These are phyloP conservation scores for Myrmecobius fasciatus DNA, from an alignment of 2,113 vertebrate species.

Conservation along the genomic window DNA sequence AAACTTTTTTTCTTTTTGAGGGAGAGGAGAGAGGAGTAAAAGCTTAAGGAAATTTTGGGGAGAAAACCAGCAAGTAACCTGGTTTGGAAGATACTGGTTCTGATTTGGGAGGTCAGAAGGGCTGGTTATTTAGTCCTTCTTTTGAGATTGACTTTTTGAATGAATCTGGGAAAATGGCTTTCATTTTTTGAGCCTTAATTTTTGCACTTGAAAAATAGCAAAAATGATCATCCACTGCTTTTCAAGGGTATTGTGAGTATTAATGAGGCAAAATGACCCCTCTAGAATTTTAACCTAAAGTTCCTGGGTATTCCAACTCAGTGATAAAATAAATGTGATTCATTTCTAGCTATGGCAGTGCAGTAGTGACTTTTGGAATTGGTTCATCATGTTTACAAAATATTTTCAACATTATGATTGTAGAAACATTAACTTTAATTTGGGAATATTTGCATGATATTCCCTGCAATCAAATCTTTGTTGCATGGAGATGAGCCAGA, in stretches of 20 bases:
- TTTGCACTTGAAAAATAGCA: slow-evolving; percentile 69
- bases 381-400: slow-evolving; percentile 34
- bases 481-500: not conserved
- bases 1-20: not conserved
- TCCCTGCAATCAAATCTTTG: slow-evolving; percentile 13
- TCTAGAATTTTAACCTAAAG: slow-evolving; percentile 49
- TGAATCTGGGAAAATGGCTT: slow-evolving; percentile 48
- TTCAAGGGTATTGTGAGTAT: slow-evolving; percentile 37
- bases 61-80: not conserved
- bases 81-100: slow-evolving; percentile 6
- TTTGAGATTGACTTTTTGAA: slow-evolving; percentile 57
- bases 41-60: not conserved
- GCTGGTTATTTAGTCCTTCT: slow-evolving; percentile 8
- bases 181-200: slow-evolving; percentile 44
- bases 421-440: slow-evolving; percentile 46
- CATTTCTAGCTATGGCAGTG: not conserved
- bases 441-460: slow-evolving; percentile 27
- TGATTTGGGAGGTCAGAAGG: slow-evolving; percentile 9
- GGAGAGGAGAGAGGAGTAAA: not conserved
- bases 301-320: slow-evolving; percentile 32
- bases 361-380: not conserved
- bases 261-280: slow-evolving; percentile 35
- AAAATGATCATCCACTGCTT: slow-evolving; percentile 64
- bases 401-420: slow-evolving; percentile 31
- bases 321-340: slow-evolving; percentile 15